Evolutionary conservation across 2,113 vertebrate genomes (phyloP).

Genomic region (Merops nubicus): DNA sequence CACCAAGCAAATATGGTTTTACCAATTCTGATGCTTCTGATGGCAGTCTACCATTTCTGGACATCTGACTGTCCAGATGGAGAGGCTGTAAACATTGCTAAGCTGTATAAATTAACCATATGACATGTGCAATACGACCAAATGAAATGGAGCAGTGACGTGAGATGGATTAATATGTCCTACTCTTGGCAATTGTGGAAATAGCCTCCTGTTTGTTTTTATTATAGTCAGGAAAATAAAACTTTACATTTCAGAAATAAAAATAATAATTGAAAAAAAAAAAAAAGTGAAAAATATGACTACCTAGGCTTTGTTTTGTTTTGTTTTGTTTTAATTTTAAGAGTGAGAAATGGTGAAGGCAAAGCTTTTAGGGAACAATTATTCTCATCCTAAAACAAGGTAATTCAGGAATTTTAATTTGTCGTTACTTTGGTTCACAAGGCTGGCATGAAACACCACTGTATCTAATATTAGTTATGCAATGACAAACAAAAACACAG

Average conservation of each 20-base stretch:
- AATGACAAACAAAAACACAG: neutral
- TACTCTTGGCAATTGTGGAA: neutral
- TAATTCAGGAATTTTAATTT: neutral
- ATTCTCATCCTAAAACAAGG: neutral
- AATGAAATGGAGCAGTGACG: neutral
- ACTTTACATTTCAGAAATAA: neutral
- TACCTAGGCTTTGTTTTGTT: too few species aligned
- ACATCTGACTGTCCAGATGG: slow-evolving; percentile 1
- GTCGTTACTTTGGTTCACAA: too few species aligned
- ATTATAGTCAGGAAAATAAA: neutral
- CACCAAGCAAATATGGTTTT: neutral
- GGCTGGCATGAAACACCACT: neutral
- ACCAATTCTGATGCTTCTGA: neutral
- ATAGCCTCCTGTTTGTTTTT: neutral
- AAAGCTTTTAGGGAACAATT: neutral
- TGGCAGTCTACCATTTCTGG: neutral
- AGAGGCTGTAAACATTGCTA: neutral
- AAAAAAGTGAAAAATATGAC: neutral
- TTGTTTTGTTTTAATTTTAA: neutral
- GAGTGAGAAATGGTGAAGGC: rapidly evolving
- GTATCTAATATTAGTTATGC: neutral
- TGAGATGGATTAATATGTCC: neutral
- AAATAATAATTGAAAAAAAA: too few species aligned
- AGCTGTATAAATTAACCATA: neutral
- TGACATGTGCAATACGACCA: neutral